Evolutionary conservation across 1,140 invertebrate genomes (phyloP).

Genomic region (Eurytemora carolleeae): DNA sequence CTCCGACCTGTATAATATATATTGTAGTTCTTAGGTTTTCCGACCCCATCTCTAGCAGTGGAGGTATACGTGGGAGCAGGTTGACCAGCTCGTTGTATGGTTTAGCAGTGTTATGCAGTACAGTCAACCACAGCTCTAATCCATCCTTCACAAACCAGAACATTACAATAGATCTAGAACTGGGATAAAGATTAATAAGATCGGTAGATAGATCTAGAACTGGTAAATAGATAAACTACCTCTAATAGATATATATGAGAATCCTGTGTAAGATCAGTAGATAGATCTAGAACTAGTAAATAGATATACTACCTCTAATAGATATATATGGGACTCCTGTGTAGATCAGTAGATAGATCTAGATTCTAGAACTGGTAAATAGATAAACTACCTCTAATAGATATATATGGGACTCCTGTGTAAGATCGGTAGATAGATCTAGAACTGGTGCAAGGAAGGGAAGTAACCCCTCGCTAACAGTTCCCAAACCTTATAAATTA

Average conservation of each 20-base stretch:
- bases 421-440: slow-evolving; percentile 48
- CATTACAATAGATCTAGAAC: too few relatives aligned
- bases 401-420: slow-evolving; percentile 60
- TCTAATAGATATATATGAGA: slow-evolving; percentile 72
- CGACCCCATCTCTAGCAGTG: slow-evolving; percentile 35
- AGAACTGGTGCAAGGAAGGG: slow-evolving; percentile 54
- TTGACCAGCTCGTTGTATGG: slow-evolving; percentile 34
- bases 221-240: too few relatives aligned
- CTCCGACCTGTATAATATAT: slow-evolving; percentile 4
- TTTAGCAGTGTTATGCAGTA: slow-evolving; percentile 49
- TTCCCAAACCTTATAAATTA: slow-evolving; percentile 17
- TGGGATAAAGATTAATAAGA: too few relatives aligned
- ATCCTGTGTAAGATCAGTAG: slow-evolving; percentile 51
- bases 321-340: slow-evolving; percentile 59
- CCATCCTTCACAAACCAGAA: too few relatives aligned
- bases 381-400: slow-evolving; percentile 50
- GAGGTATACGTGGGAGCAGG: slow-evolving; percentile 51
- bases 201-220: slow-evolving; percentile 57
- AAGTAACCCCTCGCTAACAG: slow-evolving; percentile 35
- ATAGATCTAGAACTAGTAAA: slow-evolving; percentile 50
- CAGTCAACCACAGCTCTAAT: slow-evolving; percentile 62
- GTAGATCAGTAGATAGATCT: slow-evolving; percentile 47
- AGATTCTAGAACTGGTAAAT: slow-evolving; percentile 58
- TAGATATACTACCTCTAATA: slow-evolving; percentile 50
- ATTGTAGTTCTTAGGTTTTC: slow-evolving; percentile 12